Base-by-base conservation (phyloP, 2,888 invertebrate genomes). In the Mesoligia furuncula region DNA sequence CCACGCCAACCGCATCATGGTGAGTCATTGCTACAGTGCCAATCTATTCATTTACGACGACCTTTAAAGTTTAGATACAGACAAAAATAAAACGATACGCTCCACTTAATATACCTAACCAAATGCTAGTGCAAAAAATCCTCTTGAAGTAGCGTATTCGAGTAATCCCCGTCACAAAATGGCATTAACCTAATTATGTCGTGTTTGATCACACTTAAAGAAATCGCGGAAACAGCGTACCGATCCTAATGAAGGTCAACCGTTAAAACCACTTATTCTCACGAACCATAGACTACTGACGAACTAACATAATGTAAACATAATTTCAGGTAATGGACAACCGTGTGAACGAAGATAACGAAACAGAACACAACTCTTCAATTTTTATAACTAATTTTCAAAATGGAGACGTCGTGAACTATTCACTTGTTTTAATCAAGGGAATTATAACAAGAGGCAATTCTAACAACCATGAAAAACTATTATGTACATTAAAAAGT, bases 361-460 rank as follows among this genome's bases (percentile, higher is more conserved):
- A 95, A 91, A 94, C 95, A 87, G 95, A 96, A 84, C 94, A 94
- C 88, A 94, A 93, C 86, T 95, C 95, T 68, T 93, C 95, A 81
- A 96, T 96, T 86, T 96, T 95, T 85, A 91, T 97, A 73, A 97
- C 96, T 66, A 98, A 98, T 91, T 97, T 98, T 77, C 97, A 97
- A 90, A 97, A 97, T 92, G 97, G 97, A 83, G 98, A 98, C 88
- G 94, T 92, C 79, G 93, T 98, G 70, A 97, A 96, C 81, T 97
- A 98, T 93, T 97, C 98, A 42, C 93, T 98, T 62, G 96, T 97
- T 79, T 93, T 98, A 57, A 94, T 98, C 54, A 97, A 97, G 91
- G 98, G 98, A 75, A 96, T 97, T 71, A 97, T 97, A 83, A 96
- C 95, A 77, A 93, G 93, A 89, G 95, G 95, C 62, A 94, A 94